A percentile compares a stretch with the other conserved stretches of the same genome.
These are phyloP conservation scores for Rhadina sibilatrix DNA, from an alignment of 2,113 vertebrate species.

Conservation along the genomic window DNA sequence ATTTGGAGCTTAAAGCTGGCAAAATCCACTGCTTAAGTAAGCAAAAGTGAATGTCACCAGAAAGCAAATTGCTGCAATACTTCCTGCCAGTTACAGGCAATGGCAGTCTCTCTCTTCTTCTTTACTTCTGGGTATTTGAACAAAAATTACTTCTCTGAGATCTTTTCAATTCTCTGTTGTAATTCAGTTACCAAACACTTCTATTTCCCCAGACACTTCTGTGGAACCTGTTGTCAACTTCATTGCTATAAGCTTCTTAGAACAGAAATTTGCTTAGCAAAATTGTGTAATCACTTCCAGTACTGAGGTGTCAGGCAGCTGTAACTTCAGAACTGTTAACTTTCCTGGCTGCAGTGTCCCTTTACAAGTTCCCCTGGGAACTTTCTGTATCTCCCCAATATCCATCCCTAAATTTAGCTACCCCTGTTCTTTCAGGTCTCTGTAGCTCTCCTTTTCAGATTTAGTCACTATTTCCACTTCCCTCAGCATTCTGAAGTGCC, in stretches of 20 bases:
- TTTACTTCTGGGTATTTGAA: not conserved
- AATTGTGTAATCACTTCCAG: not conserved
- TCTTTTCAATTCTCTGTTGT: not conserved
- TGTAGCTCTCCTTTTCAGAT: not conserved
- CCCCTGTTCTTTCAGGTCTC: not conserved
- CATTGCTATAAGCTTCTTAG: not conserved
- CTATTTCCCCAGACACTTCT: not conserved
- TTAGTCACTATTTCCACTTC: not conserved
- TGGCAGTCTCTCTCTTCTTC: not conserved
- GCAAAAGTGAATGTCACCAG: not conserved
- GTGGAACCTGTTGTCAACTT: not conserved
- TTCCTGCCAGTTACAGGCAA: not conserved
- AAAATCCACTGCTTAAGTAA: slow-evolving; percentile 17
- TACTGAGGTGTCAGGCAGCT: not conserved
- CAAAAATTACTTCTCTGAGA: not conserved
- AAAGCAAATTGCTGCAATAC: not conserved
- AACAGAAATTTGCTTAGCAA: not conserved
- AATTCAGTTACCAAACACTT: not conserved
- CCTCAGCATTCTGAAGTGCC: not conserved
- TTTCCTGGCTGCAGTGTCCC: not conserved
- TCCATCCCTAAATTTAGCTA: not conserved
- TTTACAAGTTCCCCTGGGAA: not conserved
- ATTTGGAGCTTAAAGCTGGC: slow-evolving; percentile 1
- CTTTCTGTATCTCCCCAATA: not conserved
- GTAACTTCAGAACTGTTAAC: not conserved